These are phyloP conservation scores for Battus philenor DNA, from an alignment of 1,140 invertebrate genomes.

Conservation along the genomic window DNA sequence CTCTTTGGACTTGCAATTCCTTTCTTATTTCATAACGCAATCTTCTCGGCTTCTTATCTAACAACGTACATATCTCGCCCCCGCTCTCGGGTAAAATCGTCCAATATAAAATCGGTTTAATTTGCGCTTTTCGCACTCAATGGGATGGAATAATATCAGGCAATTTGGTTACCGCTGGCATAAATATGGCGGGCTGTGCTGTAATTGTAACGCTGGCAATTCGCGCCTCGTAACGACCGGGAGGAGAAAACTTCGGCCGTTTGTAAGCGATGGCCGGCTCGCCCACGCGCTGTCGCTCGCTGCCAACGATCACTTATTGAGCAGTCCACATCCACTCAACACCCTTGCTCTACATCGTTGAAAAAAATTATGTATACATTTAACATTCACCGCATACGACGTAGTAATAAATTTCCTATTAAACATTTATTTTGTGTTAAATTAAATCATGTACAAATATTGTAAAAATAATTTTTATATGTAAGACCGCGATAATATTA, in stretches of 20 bases:
- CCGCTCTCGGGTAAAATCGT: slow-evolving; percentile 69
- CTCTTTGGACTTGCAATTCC: slow-evolving; percentile 69
- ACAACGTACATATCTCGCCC: slow-evolving; percentile 70
- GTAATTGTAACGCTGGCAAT: slow-evolving; percentile 73
- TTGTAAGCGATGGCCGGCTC: slow-evolving; percentile 44
- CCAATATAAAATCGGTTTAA: slow-evolving; percentile 76
- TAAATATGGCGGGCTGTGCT: slow-evolving; percentile 71
- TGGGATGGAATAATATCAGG: slow-evolving; percentile 75
- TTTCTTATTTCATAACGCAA: slow-evolving; percentile 75
- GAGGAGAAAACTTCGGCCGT: slow-evolving; percentile 67
- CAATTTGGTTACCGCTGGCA: slow-evolving; percentile 75
- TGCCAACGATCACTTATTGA: slow-evolving; percentile 19
- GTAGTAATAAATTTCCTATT: too few species aligned
- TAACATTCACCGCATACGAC: too few species aligned
- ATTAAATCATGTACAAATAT: too few species aligned
- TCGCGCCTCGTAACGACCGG: slow-evolving; percentile 71
- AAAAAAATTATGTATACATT: too few species aligned
- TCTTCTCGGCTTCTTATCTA: slow-evolving; percentile 69
- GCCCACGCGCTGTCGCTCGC: slow-evolving; percentile 17
- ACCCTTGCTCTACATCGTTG: too few species aligned
- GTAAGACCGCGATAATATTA: too few species aligned
- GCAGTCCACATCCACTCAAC: neutral
- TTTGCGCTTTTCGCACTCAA: slow-evolving; percentile 76
- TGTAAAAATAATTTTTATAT: too few species aligned
- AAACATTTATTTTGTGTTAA: too few species aligned